Conservation (phyloP, 2,888 invertebrate genomes). For the Colletes collaris region DNA sequence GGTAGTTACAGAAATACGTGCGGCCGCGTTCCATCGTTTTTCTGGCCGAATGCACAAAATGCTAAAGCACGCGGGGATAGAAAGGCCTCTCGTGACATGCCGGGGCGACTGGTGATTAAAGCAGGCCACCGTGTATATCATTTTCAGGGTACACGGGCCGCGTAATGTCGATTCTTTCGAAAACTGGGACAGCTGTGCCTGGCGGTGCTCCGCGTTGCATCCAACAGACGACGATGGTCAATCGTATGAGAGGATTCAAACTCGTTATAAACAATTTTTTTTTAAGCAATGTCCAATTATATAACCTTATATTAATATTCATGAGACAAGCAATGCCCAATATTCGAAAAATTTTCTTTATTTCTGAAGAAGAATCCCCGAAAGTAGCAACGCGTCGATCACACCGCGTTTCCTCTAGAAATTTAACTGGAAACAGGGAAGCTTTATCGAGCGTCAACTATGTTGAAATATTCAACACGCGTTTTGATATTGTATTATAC, state of each 20-base stretch:
- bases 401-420: too few relatives aligned
- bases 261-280: background rate
- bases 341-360: too few relatives aligned
- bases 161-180: constrained; percentile 7
- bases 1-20: constrained; percentile 30
- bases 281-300: background rate
- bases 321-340: too few relatives aligned
- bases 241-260: background rate
- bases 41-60: constrained; percentile 52
- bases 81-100: constrained; percentile 47
- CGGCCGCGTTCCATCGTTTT: constrained; percentile 48
- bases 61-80: constrained; percentile 45
- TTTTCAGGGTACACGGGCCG: constrained; percentile 11
- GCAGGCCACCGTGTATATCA: constrained; percentile 33
- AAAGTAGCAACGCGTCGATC: too few relatives aligned
- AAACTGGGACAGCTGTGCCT: constrained; percentile 21
- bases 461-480: background rate
- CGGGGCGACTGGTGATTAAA: constrained; percentile 56
- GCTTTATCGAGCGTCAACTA: background rate
- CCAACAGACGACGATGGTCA: constrained; percentile 6
- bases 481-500: constrained; percentile 20
- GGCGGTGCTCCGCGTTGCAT: background rate
- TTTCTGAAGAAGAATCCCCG: too few relatives aligned
- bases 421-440: background rate
- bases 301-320: too few relatives aligned